These are phyloP conservation scores for Mizuhopecten yessoensis DNA, from an alignment of 1,140 invertebrate genomes.

Conservation along the genomic window DNA sequence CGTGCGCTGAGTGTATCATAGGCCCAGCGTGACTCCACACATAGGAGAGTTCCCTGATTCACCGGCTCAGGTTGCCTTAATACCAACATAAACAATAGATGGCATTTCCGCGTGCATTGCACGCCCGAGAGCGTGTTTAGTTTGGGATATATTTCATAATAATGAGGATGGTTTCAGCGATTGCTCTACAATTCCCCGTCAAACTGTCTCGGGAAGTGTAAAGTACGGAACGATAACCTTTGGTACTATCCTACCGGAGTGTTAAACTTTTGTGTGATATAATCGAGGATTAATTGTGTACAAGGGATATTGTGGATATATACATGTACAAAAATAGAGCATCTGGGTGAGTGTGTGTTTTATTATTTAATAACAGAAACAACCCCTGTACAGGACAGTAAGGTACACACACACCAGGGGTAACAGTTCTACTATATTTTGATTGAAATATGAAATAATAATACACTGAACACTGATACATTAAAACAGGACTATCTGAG, in stretches of 20 bases:
- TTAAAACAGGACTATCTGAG: no score
- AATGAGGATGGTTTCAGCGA: slow-evolving; percentile 5
- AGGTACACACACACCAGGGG: no score
- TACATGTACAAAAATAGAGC: not conserved
- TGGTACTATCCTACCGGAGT: not conserved
- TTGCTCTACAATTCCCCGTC: not conserved
- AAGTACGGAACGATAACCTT: not conserved
- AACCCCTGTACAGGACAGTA: no score
- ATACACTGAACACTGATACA: no score
- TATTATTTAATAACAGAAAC: no score
- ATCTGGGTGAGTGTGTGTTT: not conserved
- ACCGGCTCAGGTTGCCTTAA: slow-evolving; percentile 28
- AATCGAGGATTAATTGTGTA: not conserved
- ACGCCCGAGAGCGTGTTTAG: slow-evolving; percentile 30
- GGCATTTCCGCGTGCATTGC: slow-evolving; percentile 30
- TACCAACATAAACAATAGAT: slow-evolving; percentile 29
- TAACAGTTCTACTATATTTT: no score
- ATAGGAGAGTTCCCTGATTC: slow-evolving; percentile 31
- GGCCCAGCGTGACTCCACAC: slow-evolving; percentile 36
- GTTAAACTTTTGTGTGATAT: not conserved
- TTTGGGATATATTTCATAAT: slow-evolving; percentile 39
- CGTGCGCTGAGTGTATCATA: not conserved
- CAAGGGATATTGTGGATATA: not conserved
- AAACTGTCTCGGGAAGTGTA: not conserved
- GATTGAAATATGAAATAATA: no score